Evolutionary conservation across 2,113 vertebrate species (phyloP), one percentile per base, ranked within the genome.

Genomic region (Pyxicephalus adspersus): DNA sequence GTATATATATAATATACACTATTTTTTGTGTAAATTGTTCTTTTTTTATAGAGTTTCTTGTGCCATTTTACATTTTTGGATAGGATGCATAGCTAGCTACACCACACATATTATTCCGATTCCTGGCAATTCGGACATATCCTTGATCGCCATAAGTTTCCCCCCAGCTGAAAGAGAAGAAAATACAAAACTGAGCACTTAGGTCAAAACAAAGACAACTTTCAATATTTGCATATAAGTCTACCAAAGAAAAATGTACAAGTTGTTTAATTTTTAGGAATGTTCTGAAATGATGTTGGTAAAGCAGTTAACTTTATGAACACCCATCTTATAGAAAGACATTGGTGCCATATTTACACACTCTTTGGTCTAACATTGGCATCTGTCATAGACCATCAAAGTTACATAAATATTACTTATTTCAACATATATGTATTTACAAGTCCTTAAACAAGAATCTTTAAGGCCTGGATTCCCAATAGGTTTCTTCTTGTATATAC

Each of bases 41-140:
- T 28, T 7, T 3, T 54, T 51, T 22, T 50, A 8, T 8, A 50
- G 9, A 2, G n/a, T 4, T 68, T 34, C 5, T 1, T 3, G 17
- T 61, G 3, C 2, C 1, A 4, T 5, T 31, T 71, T 82, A 82
- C 51, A 82, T 64, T 75, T 82, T 64, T 0, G 93, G 93, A 1
- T 93, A 94, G 0, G 86, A 91, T 45, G 86, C 3, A 0, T 80
- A 91, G 25, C 15, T 90, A 73, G 92, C 92, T 34, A 94, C 91
- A 4, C 91, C 93, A 0, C 92, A 94, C 2, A 85, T 91, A 83
- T 94, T 94, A 1, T 38, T 63, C 4, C 81, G 86, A 13, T 94
- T 93, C 60, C 92, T 90, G 7, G 81, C 61, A 86, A 94, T 92
- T 9, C 84, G 87, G 84, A 94, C 87, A 45, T 91, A 94, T 17